Evolutionary conservation across 2,797 vertebrate species (phyloP).

Genomic region (Bovichtus diacanthus): DNA sequence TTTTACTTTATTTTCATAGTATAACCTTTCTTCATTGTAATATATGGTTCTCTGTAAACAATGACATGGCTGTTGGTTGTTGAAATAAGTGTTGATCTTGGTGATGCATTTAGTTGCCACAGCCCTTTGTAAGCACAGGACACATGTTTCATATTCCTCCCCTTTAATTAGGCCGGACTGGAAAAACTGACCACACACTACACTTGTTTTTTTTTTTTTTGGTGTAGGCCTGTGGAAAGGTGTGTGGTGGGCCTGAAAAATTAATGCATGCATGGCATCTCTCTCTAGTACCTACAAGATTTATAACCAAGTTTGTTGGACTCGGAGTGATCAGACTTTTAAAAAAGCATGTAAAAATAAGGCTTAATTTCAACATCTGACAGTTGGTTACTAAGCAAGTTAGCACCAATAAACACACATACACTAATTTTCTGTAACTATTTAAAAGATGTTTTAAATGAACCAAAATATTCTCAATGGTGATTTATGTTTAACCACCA

Average conservation of each 20-base stretch:
- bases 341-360: conserved; percentile 66
- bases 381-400: conserved; percentile 71
- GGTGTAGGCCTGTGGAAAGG: conserved; percentile 70
- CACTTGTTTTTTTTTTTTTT: conserved; percentile 69
- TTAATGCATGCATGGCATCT: conserved; percentile 78
- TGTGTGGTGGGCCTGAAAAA: conserved; percentile 74
- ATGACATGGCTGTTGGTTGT: conserved; percentile 65
- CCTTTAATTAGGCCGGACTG: conserved; percentile 79
- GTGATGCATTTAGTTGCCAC: conserved; percentile 66
- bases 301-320: conserved; percentile 75
- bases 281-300: conserved; percentile 74
- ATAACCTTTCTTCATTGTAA: conserved; percentile 13
- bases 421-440: conserved; percentile 68
- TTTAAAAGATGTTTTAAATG: conserved; percentile 72
- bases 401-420: conserved; percentile 77
- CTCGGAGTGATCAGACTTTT: conserved; percentile 71
- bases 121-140: conserved; percentile 75
- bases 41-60: conserved; percentile 51
- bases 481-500: conserved; percentile 60
- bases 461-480: conserved; percentile 78
- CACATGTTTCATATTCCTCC: conserved; percentile 75
- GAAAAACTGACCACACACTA: conserved; percentile 78
- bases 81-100: conserved; percentile 69
- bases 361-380: conserved; percentile 74
- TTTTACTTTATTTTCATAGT: neutral